These are phyloP conservation scores for Arctopsyche grandis DNA, from an alignment of 1,140 invertebrate genomes.

Conservation along the genomic window DNA sequence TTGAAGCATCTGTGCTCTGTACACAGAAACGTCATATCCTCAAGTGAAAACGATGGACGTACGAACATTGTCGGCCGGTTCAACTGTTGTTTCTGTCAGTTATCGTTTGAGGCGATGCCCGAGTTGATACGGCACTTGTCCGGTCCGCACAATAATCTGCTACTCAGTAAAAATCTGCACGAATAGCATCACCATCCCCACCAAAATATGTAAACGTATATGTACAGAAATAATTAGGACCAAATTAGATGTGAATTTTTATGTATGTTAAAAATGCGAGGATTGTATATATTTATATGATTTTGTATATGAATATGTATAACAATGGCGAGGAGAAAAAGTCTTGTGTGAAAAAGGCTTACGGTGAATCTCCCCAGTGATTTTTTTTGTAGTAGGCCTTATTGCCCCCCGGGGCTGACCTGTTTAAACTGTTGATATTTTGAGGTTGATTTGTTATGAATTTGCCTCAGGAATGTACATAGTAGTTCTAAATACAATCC, in stretches of 20 bases:
- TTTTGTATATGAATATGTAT: conserved; percentile 14
- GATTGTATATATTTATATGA: conserved; percentile 15
- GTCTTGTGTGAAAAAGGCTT: conserved; percentile 14
- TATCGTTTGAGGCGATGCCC: conserved; percentile 83
- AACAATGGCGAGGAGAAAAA: conserved; percentile 30
- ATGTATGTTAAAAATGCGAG: neutral
- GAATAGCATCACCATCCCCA: conserved; percentile 65
- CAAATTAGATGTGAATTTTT: conserved; percentile 18
- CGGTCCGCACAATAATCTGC: conserved; percentile 84
- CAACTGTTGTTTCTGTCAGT: conserved; percentile 86
- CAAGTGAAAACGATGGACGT: conserved; percentile 74
- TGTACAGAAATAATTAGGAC: conserved; percentile 12
- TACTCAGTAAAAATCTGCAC: conserved; percentile 86
- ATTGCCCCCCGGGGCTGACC: conserved; percentile 46
- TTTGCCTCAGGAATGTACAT: conserved; percentile 51
- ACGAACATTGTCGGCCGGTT: conserved; percentile 73
- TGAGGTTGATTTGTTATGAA: conserved; percentile 50
- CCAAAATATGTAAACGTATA: conserved; percentile 53
- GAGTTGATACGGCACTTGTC: conserved; percentile 86
- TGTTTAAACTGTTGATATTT: conserved; percentile 55
- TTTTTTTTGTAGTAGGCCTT: conserved; percentile 34
- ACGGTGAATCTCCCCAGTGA: conserved; percentile 50
- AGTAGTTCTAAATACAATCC: conserved; percentile 46
- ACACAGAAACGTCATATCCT: conserved; percentile 83
- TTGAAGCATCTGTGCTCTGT: conserved; percentile 87